Percentiles rank a stretch among this genome's conserved stretches.
Evolutionary conservation across 1,140 invertebrate genomes (phyloP).

Genomic region (Mactra quadrangularis): DNA sequence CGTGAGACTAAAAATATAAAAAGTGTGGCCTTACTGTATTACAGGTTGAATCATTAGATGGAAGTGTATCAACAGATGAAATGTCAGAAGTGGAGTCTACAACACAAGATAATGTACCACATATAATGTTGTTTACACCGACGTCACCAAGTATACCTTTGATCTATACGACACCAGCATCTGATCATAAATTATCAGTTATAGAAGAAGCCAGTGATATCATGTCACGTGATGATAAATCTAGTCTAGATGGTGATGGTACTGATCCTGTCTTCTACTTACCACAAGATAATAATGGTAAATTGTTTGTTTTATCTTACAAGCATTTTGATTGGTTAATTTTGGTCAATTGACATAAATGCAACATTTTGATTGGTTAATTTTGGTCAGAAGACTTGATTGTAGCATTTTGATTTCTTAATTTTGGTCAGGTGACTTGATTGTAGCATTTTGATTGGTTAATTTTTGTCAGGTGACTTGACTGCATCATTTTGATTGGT

Average conservation of each 20-base stretch:
- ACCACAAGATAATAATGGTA: slow-evolving; percentile 3
- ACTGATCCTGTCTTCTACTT: slow-evolving; percentile 3
- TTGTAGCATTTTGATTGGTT: no score
- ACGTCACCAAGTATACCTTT: slow-evolving; percentile 49
- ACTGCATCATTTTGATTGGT: no score
- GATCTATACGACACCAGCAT: slow-evolving; percentile 58
- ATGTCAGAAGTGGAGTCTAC: background rate
- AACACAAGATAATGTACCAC: background rate
- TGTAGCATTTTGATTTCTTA: no score
- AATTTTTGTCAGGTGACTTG: no score
- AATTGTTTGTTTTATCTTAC: background rate
- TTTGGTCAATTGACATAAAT: no score
- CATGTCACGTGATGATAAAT: slow-evolving; percentile 30
- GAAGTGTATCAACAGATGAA: background rate
- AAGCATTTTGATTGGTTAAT: background rate
- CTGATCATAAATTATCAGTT: slow-evolving; percentile 56
- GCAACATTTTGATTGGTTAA: no score
- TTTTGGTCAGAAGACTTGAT: no score
- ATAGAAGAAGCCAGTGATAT: slow-evolving; percentile 64
- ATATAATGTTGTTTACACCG: slow-evolving; percentile 54
- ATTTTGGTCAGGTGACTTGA: no score
- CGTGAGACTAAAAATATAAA: no score
- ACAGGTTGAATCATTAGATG: slow-evolving; percentile 25
- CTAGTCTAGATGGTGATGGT: slow-evolving; percentile 12
- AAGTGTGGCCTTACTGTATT: no score